A percentile compares a stretch with the other conserved stretches of the same genome.
Conservation (phyloP, 2,113 vertebrate species). For the Dicentrarchus labrax region DNA sequence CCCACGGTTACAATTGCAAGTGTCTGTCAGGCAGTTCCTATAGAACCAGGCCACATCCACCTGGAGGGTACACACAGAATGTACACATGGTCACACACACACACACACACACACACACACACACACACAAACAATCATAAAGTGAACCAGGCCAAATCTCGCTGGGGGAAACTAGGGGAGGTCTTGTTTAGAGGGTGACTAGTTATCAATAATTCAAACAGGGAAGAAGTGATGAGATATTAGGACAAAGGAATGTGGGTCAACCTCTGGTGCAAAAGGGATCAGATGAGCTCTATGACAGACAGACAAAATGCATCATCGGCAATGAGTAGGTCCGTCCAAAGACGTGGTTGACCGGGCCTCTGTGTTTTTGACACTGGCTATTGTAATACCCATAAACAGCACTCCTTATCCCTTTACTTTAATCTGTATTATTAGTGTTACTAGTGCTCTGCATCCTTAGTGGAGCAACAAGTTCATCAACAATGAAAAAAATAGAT, state of each 20-base stretch:
- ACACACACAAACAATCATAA: conserved; percentile 31
- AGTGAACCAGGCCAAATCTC: conserved; percentile 57
- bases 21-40: conserved; percentile 97
- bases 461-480: neutral
- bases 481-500: too few species aligned
- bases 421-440: neutral
- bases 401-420: neutral
- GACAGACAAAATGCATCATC: conserved; percentile 50
- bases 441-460: neutral
- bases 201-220: conserved; percentile 78
- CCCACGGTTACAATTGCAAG: conserved; percentile 96
- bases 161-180: conserved; percentile 58
- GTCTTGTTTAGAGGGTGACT: conserved; percentile 63
- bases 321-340: conserved; percentile 31
- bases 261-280: conserved; percentile 60
- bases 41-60: conserved; percentile 98
- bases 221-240: conserved; percentile 64
- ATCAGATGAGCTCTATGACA: conserved; percentile 65
- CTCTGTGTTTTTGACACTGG: conserved; percentile 11
- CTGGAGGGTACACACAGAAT: conserved; percentile 74
- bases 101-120: conserved; percentile 37
- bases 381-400: conserved; percentile 4
- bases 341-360: conserved; percentile 27
- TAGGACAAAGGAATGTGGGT: conserved; percentile 74
- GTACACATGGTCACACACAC: conserved; percentile 4